Percentiles rank a stretch among this genome's conserved stretches.
Conservation (phyloP, 2,888 invertebrate genomes). For the Theodoxus fluviatilis region DNA sequence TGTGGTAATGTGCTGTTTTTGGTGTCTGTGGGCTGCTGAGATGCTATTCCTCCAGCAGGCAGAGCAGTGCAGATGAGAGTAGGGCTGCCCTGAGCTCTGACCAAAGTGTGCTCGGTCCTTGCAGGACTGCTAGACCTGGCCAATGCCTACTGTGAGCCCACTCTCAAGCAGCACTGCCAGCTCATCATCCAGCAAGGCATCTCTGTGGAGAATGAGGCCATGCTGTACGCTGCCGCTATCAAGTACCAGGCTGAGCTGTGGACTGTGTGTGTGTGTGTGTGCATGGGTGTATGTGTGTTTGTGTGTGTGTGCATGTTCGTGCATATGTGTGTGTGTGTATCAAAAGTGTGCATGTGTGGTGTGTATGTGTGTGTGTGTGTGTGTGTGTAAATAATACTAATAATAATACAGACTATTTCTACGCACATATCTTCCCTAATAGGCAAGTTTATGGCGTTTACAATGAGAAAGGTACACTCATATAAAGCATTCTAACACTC, state of each 20-base stretch:
- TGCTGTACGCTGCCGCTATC: constrained; percentile 70
- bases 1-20: not conserved
- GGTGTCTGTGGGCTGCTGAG: not conserved
- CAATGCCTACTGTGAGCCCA: constrained; percentile 72
- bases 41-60: not conserved
- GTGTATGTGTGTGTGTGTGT: too few relatives aligned
- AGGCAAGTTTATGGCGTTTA: too few relatives aligned
- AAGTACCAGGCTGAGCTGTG: constrained; percentile 61
- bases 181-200: constrained; percentile 71
- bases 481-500: too few relatives aligned
- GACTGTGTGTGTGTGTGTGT: not conserved
- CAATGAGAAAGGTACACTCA: too few relatives aligned
- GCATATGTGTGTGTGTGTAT: too few relatives aligned
- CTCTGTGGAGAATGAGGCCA: constrained; percentile 71
- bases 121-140: constrained; percentile 71
- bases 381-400: too few relatives aligned
- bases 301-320: not conserved
- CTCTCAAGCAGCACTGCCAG: constrained; percentile 70
- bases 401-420: too few relatives aligned
- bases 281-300: not conserved
- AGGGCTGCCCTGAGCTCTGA: not conserved
- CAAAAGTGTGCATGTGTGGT: too few relatives aligned
- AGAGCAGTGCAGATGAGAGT: not conserved
- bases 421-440: too few relatives aligned
- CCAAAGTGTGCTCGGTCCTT: too few relatives aligned